Evolutionary conservation across 2,888 invertebrate species (phyloP).

Genomic region (Mythimna lalbum): DNA sequence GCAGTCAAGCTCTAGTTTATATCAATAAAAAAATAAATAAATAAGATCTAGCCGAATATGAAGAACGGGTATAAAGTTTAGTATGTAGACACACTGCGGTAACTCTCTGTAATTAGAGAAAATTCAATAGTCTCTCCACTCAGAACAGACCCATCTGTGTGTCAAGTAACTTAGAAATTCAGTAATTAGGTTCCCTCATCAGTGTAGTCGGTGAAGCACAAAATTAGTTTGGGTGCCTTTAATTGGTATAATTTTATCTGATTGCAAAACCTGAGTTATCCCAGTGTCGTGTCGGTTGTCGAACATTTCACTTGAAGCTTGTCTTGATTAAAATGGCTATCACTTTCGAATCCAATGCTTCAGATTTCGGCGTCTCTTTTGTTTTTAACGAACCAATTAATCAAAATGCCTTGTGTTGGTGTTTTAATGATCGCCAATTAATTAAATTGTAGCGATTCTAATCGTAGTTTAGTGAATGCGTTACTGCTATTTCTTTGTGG

Average conservation of each 20-base stretch:
- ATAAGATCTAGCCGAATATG: conserved; percentile 1
- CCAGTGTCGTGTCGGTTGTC: conserved; percentile 22
- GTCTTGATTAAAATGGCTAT: conserved; percentile 44
- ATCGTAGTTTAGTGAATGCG: conserved; percentile 7
- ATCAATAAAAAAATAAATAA: no score
- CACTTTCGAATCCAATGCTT: conserved; percentile 46
- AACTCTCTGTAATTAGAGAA: conserved; percentile 26
- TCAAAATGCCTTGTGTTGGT: conserved; percentile 40
- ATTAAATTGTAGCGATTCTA: conserved; percentile 35
- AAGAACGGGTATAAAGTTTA: no score
- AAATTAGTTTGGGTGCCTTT: conserved; percentile 55
- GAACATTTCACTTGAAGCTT: conserved; percentile 30
- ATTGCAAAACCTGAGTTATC: conserved; percentile 49
- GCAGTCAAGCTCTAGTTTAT: no score
- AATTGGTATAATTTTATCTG: conserved; percentile 59
- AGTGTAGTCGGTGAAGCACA: conserved; percentile 46
- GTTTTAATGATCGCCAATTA: conserved; percentile 48
- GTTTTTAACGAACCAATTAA: conserved; percentile 59
- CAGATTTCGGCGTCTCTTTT: conserved; percentile 24
- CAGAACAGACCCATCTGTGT: conserved; percentile 17
- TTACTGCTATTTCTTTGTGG: neutral
- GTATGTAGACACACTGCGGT: conserved; percentile 4
- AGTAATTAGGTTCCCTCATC: conserved; percentile 64
- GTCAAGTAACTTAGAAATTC: conserved; percentile 49
- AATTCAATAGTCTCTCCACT: conserved; percentile 43